Percentiles rank a stretch among this genome's conserved stretches.
Evolutionary conservation across 2,797 vertebrate genomes (phyloP).

Genomic region (Crypturellus tataupa): DNA sequence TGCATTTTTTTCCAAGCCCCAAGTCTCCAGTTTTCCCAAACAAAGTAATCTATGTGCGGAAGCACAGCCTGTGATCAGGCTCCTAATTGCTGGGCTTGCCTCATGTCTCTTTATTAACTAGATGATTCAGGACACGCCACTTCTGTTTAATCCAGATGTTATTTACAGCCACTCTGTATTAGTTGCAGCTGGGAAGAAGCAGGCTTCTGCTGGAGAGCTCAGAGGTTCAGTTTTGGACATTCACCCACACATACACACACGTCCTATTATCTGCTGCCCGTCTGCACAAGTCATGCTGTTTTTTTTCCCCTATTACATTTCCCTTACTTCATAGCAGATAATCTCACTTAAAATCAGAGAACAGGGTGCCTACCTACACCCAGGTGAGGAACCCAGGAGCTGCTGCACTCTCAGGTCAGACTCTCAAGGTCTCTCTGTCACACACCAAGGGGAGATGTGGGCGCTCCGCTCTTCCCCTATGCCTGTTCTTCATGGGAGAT

Average conservation of each 20-base stretch:
- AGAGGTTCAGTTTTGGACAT: neutral
- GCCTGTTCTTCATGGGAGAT: neutral
- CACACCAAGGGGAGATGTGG: neutral
- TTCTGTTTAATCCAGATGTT: neutral
- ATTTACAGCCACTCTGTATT: neutral
- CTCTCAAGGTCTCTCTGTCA: neutral
- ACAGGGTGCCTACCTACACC: neutral
- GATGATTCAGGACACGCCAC: neutral
- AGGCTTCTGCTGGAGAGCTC: neutral
- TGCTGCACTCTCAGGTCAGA: neutral
- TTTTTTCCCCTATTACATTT: neutral
- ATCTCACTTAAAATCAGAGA: neutral
- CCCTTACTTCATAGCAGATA: neutral
- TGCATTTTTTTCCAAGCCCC: neutral
- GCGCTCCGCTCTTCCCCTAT: neutral
- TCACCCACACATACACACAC: accelerated
- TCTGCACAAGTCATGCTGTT: neutral
- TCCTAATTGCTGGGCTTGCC: neutral
- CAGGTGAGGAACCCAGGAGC: neutral
- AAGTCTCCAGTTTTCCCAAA: neutral
- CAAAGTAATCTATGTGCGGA: neutral
- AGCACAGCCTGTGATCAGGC: neutral
- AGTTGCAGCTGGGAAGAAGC: neutral
- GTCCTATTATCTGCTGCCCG: neutral
- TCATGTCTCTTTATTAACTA: neutral